phyloP scores from a whole-genome alignment of 2,113 vertebrate genomes.

The Tetrax tetrax region DNA sequence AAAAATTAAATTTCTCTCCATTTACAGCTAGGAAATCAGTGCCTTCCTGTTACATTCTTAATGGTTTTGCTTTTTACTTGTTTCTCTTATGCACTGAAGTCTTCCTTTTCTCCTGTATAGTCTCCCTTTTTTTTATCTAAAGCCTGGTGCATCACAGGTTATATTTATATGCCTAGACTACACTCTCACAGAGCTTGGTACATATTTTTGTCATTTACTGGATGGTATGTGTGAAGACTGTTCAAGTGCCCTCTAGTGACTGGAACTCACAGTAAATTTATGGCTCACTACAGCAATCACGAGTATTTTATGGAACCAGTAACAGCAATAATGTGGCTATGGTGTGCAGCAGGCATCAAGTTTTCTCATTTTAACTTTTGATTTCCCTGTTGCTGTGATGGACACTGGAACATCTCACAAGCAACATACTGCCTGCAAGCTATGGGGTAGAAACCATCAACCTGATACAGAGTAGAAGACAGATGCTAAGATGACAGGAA shows the following conservation, averaged over 20 bases:
- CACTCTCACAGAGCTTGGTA: not conserved
- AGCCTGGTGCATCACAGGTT: not conserved
- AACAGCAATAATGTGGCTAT: not conserved
- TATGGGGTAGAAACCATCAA: not conserved
- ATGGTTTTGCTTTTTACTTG: not conserved
- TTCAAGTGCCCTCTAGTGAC: slow-evolving; percentile 52
- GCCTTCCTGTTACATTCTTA: not conserved
- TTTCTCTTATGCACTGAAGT: not conserved
- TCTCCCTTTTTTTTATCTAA: not conserved
- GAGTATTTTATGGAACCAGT: not conserved
- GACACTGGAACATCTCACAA: not conserved
- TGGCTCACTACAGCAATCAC: not conserved
- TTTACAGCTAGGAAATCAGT: not conserved
- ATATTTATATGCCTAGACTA: not conserved
- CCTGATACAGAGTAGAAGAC: not conserved
- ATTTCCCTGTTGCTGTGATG: not conserved
- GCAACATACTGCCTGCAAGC: not conserved
- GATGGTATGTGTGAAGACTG: not conserved
- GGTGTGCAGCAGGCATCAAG: not conserved
- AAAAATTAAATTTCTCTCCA: not conserved
- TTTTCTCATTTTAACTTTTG: not conserved
- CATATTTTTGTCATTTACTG: not conserved
- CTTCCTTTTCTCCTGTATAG: not conserved
- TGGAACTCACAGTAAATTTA: not conserved
- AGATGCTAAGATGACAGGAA: not conserved